Base-by-base conservation (phyloP, 2,113 vertebrate species). In the Todiramphus saurophagus region DNA sequence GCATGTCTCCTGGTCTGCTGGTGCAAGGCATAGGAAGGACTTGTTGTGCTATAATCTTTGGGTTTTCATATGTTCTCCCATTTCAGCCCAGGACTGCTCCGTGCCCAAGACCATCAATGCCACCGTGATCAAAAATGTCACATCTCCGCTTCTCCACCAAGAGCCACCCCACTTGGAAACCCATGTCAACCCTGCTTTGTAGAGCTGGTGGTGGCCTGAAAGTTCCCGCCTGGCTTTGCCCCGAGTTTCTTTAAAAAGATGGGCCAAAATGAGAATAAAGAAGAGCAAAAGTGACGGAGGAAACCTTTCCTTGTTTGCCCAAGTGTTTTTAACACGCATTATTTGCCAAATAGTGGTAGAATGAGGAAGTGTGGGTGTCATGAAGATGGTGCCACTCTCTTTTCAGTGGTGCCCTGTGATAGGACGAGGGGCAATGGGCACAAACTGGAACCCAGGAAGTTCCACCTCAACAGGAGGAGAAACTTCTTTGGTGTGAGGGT, bases 81-180 rank as follows among this genome's bases (percentile, higher is more conserved):
- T 23, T n/a, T 16, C 0, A 0, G 55, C 4, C 0, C 28, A 12
- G 59, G 35, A 14, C 48, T 46, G 37, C 25, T 16, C 46, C 30
- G 11, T 56, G 53, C 8, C 25, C 0, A 0, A 21, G 59, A 33
- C 14, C 1, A 0, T 31, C 66, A 35, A 10, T 41, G 51, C 13
- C 66, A 18, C 41, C 6, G 0, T 0, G 1, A 21, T 35, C 39
- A 23, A 11, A 63, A 23, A 7, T 9, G 70, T n/a, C 48, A 14
- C 46, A 63, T 23, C 72, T 33, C 56, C 63, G 43, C 41, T 75
- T n/a, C 24, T 30, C 50, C 41, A 16, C 16, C 37, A 25, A 56
- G 31, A 91, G 43, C 8, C 35, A 1, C 35, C 70, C 35, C 30
- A 2, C 15, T 18, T 33, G 62, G 68, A 69, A 75, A 28, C 39